A percentile compares a stretch with the other conserved stretches of the same genome.
These are phyloP conservation scores for Xestobium rufovillosum DNA, from an alignment of 2,888 invertebrate genomes.

Conservation along the genomic window DNA sequence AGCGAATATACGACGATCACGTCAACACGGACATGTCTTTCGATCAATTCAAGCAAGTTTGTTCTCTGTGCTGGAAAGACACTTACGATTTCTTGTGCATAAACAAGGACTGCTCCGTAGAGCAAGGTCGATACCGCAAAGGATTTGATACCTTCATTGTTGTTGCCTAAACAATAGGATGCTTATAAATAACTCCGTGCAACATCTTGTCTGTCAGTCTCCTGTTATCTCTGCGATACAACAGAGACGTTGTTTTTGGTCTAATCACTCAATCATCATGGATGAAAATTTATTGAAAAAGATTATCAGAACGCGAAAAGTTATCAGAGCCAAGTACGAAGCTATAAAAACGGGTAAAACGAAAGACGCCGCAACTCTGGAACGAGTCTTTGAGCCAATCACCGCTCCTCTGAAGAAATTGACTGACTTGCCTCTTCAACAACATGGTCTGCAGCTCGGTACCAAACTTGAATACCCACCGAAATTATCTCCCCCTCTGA, in stretches of 20 bases:
- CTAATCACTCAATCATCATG: too few species aligned
- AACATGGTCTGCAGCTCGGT: not conserved
- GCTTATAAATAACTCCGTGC: too few species aligned
- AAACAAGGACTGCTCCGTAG: constrained; percentile 25
- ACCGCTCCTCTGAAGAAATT: too few species aligned
- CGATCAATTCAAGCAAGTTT: constrained; percentile 26
- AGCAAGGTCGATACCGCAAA: constrained; percentile 29
- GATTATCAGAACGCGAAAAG: constrained; percentile 9
- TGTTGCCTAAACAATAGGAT: constrained; percentile 14
- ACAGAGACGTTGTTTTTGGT: too few species aligned
- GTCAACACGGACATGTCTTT: constrained; percentile 21
- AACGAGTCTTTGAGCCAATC: too few species aligned
- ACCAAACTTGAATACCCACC: not conserved
- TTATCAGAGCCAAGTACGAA: constrained; percentile 15
- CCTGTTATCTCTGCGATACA: too few species aligned
- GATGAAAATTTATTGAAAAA: constrained; percentile 10
- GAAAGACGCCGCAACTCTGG: too few species aligned
- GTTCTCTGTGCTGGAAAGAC: constrained; percentile 28
- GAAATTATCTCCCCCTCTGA: too few species aligned
- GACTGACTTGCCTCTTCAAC: too few species aligned
- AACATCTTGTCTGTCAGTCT: too few species aligned
- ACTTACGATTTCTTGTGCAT: constrained; percentile 27
- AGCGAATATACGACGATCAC: constrained; percentile 22
- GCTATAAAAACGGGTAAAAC: too few species aligned
- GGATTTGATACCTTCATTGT: constrained; percentile 26